Evolutionary conservation across 2,113 vertebrate genomes (phyloP).

Genomic region (Corydoras maculifer): DNA sequence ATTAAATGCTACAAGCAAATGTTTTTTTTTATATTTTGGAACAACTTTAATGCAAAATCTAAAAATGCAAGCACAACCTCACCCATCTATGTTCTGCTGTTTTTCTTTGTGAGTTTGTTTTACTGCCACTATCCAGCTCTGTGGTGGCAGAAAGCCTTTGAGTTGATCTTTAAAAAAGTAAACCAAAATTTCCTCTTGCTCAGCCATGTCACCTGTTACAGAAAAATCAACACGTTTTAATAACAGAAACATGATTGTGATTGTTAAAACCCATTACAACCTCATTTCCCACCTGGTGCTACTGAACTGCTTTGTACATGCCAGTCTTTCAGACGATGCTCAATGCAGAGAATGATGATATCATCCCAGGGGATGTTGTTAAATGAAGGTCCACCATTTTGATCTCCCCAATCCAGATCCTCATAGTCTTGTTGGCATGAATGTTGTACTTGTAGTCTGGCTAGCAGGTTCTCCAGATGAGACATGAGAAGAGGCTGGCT

Average conservation of each 20-base stretch:
- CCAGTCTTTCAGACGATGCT: slow-evolving; percentile 90
- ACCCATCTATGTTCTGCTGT: slow-evolving; percentile 50
- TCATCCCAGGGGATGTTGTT: slow-evolving; percentile 80
- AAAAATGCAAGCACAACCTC: slow-evolving; percentile 17
- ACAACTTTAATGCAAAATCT: too few species aligned
- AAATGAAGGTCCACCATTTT: slow-evolving; percentile 50
- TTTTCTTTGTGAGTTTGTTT: slow-evolving; percentile 67
- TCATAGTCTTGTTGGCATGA: neutral
- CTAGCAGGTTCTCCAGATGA: slow-evolving; percentile 78
- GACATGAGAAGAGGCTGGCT: slow-evolving; percentile 80
- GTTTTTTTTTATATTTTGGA: too few species aligned
- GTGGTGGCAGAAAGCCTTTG: slow-evolving; percentile 68
- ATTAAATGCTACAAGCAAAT: too few species aligned
- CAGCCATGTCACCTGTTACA: slow-evolving; percentile 73
- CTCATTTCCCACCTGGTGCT: slow-evolving; percentile 61
- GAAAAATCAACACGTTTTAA: neutral
- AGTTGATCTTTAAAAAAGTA: slow-evolving; percentile 75
- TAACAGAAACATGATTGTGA: neutral
- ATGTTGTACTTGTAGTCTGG: slow-evolving; percentile 53
- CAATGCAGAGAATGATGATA: slow-evolving; percentile 75
- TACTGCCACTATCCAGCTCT: slow-evolving; percentile 73
- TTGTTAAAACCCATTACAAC: too few species aligned
- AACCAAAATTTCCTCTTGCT: slow-evolving; percentile 78
- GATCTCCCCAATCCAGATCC: slow-evolving; percentile 31
- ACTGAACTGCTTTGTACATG: slow-evolving; percentile 59